These are phyloP conservation scores for Gnatocerus cornutus DNA, from an alignment of 2,888 invertebrate species.

Conservation along the genomic window DNA sequence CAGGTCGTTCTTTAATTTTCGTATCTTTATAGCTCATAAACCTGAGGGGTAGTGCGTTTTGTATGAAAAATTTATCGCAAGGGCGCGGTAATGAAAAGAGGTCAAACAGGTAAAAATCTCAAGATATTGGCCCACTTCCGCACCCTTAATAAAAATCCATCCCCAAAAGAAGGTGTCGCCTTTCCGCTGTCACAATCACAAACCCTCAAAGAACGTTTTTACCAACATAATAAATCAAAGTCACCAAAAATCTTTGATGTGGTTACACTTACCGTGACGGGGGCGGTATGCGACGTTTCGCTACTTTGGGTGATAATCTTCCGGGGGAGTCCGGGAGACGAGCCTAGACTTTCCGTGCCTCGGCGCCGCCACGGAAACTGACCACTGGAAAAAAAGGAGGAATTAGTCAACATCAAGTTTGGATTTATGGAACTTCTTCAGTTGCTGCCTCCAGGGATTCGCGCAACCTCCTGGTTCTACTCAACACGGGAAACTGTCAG, in stretches of 20 bases:
- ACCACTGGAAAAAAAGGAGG: conserved; percentile 61
- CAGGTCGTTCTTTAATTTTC: conserved; percentile 1
- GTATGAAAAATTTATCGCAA: conserved; percentile 7
- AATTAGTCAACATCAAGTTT: conserved; percentile 1
- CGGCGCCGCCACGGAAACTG: conserved; percentile 64
- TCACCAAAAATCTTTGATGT: neutral
- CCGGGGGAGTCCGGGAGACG: conserved; percentile 66
- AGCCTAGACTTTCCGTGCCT: conserved; percentile 67
- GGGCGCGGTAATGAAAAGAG: conserved; percentile 1
- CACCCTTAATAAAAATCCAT: neutral
- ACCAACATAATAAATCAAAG: neutral
- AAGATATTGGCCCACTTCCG: too few relatives aligned
- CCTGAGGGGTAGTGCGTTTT: neutral
- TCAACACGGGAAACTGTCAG: neutral
- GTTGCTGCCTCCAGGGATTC: neutral
- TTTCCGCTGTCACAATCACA: neutral
- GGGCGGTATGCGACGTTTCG: conserved; percentile 68
- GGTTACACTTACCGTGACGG: conserved; percentile 67
- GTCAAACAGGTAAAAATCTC: neutral
- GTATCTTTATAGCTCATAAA: conserved; percentile 2
- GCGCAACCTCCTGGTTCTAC: too few relatives aligned
- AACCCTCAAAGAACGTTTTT: neutral
- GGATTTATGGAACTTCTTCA: neutral
- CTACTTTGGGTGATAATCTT: conserved; percentile 61
- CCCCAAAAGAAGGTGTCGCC: neutral